These are phyloP conservation scores for Carpatolechia fugitivella DNA, from an alignment of 2,888 invertebrate genomes.

Conservation along the genomic window DNA sequence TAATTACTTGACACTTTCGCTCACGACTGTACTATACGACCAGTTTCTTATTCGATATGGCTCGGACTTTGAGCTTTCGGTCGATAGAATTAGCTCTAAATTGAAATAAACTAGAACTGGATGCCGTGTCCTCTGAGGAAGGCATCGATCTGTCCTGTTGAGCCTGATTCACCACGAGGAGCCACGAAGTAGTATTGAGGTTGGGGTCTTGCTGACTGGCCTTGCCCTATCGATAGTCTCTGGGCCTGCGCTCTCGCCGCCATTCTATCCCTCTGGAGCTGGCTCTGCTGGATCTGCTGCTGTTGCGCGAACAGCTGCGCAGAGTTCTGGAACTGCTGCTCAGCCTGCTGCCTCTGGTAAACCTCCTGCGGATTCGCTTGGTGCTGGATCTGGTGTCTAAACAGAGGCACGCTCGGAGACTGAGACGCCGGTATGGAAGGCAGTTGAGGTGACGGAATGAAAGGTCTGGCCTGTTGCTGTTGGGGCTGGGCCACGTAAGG, in stretches of 20 bases:
- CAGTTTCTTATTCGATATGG: slow-evolving; percentile 36
- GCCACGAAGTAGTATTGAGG: slow-evolving; percentile 81
- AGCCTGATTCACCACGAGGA: slow-evolving; percentile 69
- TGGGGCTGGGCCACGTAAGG: slow-evolving; percentile 83
- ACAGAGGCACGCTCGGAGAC: slow-evolving; percentile 64
- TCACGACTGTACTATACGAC: slow-evolving; percentile 49
- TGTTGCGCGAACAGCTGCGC: slow-evolving; percentile 83
- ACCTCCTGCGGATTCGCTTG: slow-evolving; percentile 63
- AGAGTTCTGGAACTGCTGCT: slow-evolving; percentile 80
- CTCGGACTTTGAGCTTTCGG: slow-evolving; percentile 30
- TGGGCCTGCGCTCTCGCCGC: slow-evolving; percentile 75
- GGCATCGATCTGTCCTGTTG: slow-evolving; percentile 87
- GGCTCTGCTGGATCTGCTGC: slow-evolving; percentile 83
- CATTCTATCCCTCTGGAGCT: slow-evolving; percentile 79
- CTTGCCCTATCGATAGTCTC: slow-evolving; percentile 52
- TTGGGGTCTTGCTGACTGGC: slow-evolving; percentile 48
- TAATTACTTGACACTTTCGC: slow-evolving; percentile 39
- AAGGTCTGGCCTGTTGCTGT: slow-evolving; percentile 71
- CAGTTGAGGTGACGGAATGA: slow-evolving; percentile 80
- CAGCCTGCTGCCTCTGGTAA: slow-evolving; percentile 81
- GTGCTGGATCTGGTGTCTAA: slow-evolving; percentile 65
- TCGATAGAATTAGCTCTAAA: slow-evolving; percentile 49
- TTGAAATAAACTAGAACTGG: slow-evolving; percentile 72
- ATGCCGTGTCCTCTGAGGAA: slow-evolving; percentile 87
- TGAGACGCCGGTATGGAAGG: slow-evolving; percentile 58